These are phyloP conservation scores for Phlogophora meticulosa DNA, from an alignment of 2,888 invertebrate genomes.

Conservation along the genomic window DNA sequence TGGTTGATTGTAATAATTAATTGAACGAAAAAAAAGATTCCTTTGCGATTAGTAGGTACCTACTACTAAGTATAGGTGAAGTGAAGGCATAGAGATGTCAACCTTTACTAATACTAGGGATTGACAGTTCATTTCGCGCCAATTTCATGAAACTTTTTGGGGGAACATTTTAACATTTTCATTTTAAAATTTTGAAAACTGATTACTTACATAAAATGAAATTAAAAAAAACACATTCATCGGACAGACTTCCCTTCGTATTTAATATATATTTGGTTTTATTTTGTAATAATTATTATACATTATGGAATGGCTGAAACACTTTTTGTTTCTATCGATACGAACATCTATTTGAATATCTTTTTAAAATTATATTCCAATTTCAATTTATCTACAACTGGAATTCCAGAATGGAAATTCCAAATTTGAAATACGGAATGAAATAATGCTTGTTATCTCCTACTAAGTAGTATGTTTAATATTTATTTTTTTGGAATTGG, in stretches of 20 bases:
- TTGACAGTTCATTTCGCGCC: too few relatives aligned
- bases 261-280: conserved; percentile 54
- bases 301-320: conserved; percentile 57
- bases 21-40: too few relatives aligned
- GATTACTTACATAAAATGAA: not conserved
- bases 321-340: conserved; percentile 24
- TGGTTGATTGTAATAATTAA: too few relatives aligned
- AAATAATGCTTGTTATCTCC: conserved; percentile 42
- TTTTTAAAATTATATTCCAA: not conserved
- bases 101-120: too few relatives aligned
- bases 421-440: conserved; percentile 45
- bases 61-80: too few relatives aligned
- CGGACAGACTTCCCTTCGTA: conserved; percentile 30
- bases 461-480: conserved; percentile 37
- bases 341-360: not conserved
- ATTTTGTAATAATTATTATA: conserved; percentile 38
- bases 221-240: conserved; percentile 11
- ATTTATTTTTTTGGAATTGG: conserved; percentile 54
- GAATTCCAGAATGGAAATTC: conserved; percentile 45
- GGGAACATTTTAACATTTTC: too few relatives aligned
- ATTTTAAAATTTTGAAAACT: not conserved
- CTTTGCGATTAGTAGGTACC: too few relatives aligned
- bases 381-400: conserved; percentile 33
- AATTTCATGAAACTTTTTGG: too few relatives aligned
- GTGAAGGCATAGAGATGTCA: too few relatives aligned